phyloP scores from a whole-genome alignment of 2,113 vertebrate genomes.

The Zootoca vivipara region DNA sequence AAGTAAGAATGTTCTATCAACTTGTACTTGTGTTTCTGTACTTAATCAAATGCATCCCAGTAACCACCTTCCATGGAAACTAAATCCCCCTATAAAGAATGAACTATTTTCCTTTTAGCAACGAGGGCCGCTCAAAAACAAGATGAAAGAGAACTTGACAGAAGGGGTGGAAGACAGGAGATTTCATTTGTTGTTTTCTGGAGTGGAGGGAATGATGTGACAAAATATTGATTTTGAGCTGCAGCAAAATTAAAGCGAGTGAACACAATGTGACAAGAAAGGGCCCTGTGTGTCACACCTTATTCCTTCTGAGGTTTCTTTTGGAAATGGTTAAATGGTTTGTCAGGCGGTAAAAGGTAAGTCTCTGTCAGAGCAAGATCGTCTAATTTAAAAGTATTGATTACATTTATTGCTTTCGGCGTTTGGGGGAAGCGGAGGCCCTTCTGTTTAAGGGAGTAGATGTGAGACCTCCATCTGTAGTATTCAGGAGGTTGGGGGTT shows the following conservation, averaged over 20 bases:
- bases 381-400: slow-evolving; percentile 60
- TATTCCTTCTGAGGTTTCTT: slow-evolving; percentile 46
- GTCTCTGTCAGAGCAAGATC: slow-evolving; percentile 27
- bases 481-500: slow-evolving; percentile 17
- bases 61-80: not conserved
- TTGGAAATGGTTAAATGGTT: slow-evolving; percentile 48
- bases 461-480: not conserved
- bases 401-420: slow-evolving; percentile 53
- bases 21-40: not conserved
- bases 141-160: not conserved
- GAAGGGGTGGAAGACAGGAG: not conserved
- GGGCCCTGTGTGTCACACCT: not conserved
- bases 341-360: slow-evolving; percentile 48
- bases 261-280: slow-evolving; percentile 37
- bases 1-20: not conserved
- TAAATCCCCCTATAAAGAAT: not conserved
- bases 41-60: not conserved
- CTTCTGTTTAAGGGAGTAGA: not conserved
- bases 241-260: slow-evolving; percentile 50
- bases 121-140: not conserved
- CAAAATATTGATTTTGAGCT: slow-evolving; percentile 33
- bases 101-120: not conserved
- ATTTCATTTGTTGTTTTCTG: slow-evolving; percentile 12
- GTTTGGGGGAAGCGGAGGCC: slow-evolving; percentile 45
- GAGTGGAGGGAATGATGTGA: slow-evolving; percentile 32